Conservation (phyloP, 2,888 invertebrate species). For the Himalopsyche kuldschensis region DNA sequence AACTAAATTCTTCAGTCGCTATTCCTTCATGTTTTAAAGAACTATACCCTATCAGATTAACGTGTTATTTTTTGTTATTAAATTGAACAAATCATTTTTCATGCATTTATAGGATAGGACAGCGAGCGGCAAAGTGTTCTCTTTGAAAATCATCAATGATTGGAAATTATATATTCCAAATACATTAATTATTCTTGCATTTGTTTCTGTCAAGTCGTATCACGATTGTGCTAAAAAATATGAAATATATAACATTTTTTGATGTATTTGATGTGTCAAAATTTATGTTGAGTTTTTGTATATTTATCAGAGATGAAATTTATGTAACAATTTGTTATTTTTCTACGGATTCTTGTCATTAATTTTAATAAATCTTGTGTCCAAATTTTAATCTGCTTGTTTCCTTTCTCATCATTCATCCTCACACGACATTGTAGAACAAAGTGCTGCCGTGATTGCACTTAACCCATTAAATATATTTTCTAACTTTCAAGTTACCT, state of each 20-base stretch:
- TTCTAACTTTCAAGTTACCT: no score
- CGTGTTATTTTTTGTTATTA: not conserved
- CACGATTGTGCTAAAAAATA: not conserved
- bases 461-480: no score
- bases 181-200: not conserved
- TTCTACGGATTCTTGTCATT: not conserved
- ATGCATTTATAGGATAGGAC: slow-evolving; percentile 39
- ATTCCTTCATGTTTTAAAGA: not conserved
- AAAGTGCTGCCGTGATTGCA: not conserved
- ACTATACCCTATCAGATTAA: not conserved
- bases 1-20: not conserved
- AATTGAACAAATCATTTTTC: slow-evolving; percentile 34
- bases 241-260: not conserved
- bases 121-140: slow-evolving; percentile 36
- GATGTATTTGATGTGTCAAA: not conserved
- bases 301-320: not conserved
- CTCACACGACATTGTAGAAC: not conserved
- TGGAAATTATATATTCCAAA: not conserved
- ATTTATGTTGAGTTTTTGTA: not conserved
- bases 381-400: slow-evolving; percentile 9
- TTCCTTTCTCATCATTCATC: not conserved
- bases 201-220: not conserved
- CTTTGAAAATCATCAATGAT: slow-evolving; percentile 27
- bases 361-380: slow-evolving; percentile 26
- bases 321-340: not conserved